phyloP scores from a whole-genome alignment of 2,888 invertebrate genomes.

The Oscheius sp. region DNA sequence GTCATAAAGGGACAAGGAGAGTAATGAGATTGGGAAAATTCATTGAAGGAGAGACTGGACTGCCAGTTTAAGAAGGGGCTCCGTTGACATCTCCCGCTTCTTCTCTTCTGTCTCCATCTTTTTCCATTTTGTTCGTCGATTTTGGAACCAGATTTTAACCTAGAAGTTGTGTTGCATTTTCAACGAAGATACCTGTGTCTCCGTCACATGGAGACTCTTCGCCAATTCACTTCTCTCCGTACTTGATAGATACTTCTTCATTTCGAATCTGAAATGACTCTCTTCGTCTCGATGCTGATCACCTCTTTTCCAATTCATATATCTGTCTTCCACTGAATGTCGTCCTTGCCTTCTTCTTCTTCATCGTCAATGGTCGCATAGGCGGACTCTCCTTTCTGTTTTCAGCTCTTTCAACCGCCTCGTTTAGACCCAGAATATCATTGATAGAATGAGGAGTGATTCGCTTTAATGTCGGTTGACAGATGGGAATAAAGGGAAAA shows the following conservation, averaged over 20 bases:
- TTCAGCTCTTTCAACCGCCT: conserved; percentile 11
- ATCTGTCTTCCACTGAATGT: conserved; percentile 85
- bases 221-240: conserved; percentile 94
- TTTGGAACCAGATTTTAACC: conserved; percentile 96
- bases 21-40: neutral
- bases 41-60: conserved; percentile 7
- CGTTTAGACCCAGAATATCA: conserved; percentile 81
- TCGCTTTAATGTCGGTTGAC: conserved; percentile 81
- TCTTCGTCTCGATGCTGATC: neutral
- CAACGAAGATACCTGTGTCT: conserved; percentile 84
- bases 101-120: conserved; percentile 98
- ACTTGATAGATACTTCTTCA: conserved; percentile 93
- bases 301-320: conserved; percentile 86
- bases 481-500: conserved; percentile 89
- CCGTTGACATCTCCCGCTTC: neutral
- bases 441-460: conserved; percentile 88
- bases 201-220: conserved; percentile 89
- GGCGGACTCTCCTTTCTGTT: neutral
- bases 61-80: conserved; percentile 11
- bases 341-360: conserved; percentile 83
- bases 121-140: conserved; percentile 97
- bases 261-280: conserved; percentile 77
- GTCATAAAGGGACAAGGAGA: neutral
- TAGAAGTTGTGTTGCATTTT: conserved; percentile 18
- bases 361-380: conserved; percentile 27